These are phyloP conservation scores for Acropternis orthonyx DNA, from an alignment of 2,797 vertebrate genomes.

Conservation along the genomic window DNA sequence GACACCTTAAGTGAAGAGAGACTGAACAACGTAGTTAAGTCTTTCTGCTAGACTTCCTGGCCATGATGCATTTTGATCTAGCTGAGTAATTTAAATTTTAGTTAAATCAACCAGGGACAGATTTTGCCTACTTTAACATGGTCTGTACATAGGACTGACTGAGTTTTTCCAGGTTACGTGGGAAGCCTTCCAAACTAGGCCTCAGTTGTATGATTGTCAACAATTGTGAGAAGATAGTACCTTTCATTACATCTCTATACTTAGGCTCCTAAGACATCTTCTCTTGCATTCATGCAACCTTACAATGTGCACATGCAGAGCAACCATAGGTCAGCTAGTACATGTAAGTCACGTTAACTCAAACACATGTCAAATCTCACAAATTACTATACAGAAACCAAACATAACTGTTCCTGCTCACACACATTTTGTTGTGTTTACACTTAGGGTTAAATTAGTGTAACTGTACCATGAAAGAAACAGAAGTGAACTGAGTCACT, in stretches of 20 bases:
- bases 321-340: background rate
- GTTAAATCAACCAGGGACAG: background rate
- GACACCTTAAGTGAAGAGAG: background rate
- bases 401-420: background rate
- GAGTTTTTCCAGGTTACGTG: background rate
- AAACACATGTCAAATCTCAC: background rate
- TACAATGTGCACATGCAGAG: fast-evolving
- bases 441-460: background rate
- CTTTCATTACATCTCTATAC: background rate
- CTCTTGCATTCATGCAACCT: background rate
- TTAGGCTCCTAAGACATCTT: fast-evolving
- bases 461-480: background rate
- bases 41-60: background rate
- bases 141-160: background rate
- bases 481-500: background rate
- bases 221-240: background rate
- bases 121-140: background rate
- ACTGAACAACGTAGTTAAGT: background rate
- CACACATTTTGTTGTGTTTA: background rate
- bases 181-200: background rate
- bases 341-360: background rate
- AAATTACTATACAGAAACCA: background rate
- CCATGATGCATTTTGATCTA: background rate
- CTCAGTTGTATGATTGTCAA: background rate
- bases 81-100: background rate